Percentiles rank a stretch among this genome's conserved stretches.
These are phyloP conservation scores for Andrena cerasifolii DNA, from an alignment of 1,140 invertebrate genomes.

Conservation along the genomic window DNA sequence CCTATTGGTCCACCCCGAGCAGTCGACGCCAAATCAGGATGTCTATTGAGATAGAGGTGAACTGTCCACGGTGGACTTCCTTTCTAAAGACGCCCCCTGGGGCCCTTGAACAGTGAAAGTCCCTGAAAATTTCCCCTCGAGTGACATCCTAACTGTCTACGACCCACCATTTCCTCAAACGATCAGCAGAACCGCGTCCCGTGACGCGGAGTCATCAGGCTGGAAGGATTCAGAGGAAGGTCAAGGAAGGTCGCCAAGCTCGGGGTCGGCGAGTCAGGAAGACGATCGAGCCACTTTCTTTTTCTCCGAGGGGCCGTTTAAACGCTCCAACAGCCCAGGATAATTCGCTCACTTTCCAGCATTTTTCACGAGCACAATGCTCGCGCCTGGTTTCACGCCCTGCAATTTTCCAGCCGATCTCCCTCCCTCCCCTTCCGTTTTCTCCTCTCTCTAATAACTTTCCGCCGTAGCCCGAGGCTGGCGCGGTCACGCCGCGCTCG, in stretches of 20 bases:
- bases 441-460: too few relatives aligned
- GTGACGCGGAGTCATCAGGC: not conserved
- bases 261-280: not conserved
- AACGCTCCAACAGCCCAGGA: not conserved
- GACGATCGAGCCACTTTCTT: not conserved
- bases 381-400: not conserved
- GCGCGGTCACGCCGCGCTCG: too few relatives aligned
- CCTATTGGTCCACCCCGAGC: too few relatives aligned
- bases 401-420: too few relatives aligned
- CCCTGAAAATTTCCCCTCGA: not conserved
- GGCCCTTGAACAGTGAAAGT: slow-evolving; percentile 19
- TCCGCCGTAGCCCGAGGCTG: too few relatives aligned
- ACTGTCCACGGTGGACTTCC: too few relatives aligned
- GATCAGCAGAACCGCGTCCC: not conserved
- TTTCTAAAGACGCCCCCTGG: not conserved
- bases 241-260: not conserved
- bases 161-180: not conserved
- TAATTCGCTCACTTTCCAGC: not conserved
- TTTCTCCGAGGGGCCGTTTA: not conserved
- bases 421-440: too few relatives aligned
- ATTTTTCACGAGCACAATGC: not conserved
- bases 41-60: too few relatives aligned
- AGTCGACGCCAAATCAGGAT: too few relatives aligned
- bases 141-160: not conserved
- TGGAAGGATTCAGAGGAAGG: not conserved